Evolutionary conservation across 1,140 invertebrate genomes (phyloP), one percentile per base, ranked within the genome.

Genomic region (Trissolcus basalis): DNA sequence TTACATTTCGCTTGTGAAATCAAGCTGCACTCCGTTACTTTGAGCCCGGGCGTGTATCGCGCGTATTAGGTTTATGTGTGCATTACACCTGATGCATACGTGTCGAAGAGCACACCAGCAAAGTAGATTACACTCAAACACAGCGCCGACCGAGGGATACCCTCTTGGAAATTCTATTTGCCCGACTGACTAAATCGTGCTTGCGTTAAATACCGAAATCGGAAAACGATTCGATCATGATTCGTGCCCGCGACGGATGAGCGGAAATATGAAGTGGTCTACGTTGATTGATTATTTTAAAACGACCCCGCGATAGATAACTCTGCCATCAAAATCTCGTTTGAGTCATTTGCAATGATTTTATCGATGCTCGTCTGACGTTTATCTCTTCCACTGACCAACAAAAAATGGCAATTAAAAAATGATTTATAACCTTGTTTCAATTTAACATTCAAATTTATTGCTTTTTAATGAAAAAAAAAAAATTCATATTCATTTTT

Each of bases 101-200:
- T 44, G 16, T 11, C 48, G 7, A 49, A 27, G 43, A 53, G 43
- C 45, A 45, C 36, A 27, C 41, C 16, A 15, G 41, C 32, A 79
- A 76, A 79, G 58, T 32, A 63, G 65, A 79, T 79, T 65, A 71
- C 43, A n/a, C 32, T 16, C 9, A 50, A 74, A 58, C 63, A 33
- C 14, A 65, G 47, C 50, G 15, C 13, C 11, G n/a, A 32, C 10
- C 11, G 7, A 12, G 36, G 35, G 9, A 51, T 11, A 67, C 56
- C 69, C 77, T 59, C 41, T 70, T 65, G 13, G 60, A 69, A 75
- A 75, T 75, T 75, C 41, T 47, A 69, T 75, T 75, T 69, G 53
- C 19, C 58, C 19, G 33, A 9, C n/a, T n/a, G 56, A 32, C 56
- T 44, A 60, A 19, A 45, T 15, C 36, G 39, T 58, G 53, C 47